Evolutionary conservation across 1,140 invertebrate genomes (phyloP).

Genomic region (Drosophila pallidifrons): DNA sequence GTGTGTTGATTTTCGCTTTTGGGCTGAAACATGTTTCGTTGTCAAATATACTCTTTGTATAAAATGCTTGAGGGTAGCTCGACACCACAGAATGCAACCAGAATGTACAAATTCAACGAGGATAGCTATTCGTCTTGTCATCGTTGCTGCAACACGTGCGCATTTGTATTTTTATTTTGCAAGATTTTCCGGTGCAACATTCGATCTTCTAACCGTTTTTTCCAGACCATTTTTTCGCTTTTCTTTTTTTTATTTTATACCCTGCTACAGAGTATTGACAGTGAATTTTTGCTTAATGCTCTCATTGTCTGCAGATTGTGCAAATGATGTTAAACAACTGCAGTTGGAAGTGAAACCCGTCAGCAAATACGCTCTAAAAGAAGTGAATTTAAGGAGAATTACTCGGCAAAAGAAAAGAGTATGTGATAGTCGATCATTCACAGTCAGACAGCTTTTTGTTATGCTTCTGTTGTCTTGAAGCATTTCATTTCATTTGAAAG

Average conservation of each 20-base stretch:
- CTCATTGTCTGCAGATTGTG: background rate
- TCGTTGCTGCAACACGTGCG: background rate
- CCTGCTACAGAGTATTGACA: background rate
- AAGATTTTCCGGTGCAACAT: conserved; percentile 61
- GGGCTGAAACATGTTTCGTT: conserved; percentile 51
- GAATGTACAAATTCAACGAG: background rate
- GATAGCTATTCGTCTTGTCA: background rate
- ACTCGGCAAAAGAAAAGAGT: background rate
- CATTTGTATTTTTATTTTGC: conserved; percentile 36
- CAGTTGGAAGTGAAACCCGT: background rate
- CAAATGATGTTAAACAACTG: background rate
- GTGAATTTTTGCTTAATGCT: background rate
- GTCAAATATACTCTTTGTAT: background rate
- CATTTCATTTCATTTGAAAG: conserved; percentile 75
- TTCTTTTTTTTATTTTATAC: background rate
- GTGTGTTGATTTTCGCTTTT: conserved; percentile 74
- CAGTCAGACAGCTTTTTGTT: conserved; percentile 13
- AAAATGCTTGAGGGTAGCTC: background rate
- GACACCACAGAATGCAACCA: background rate
- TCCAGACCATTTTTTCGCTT: too few relatives aligned
- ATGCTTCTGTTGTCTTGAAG: conserved; percentile 51
- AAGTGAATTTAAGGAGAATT: background rate
- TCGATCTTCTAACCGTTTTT: conserved; percentile 26
- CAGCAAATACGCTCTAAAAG: background rate
- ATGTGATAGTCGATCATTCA: background rate